phyloP scores from a whole-genome alignment of 1,140 invertebrate species.

The Gonatopus flavifemur region DNA sequence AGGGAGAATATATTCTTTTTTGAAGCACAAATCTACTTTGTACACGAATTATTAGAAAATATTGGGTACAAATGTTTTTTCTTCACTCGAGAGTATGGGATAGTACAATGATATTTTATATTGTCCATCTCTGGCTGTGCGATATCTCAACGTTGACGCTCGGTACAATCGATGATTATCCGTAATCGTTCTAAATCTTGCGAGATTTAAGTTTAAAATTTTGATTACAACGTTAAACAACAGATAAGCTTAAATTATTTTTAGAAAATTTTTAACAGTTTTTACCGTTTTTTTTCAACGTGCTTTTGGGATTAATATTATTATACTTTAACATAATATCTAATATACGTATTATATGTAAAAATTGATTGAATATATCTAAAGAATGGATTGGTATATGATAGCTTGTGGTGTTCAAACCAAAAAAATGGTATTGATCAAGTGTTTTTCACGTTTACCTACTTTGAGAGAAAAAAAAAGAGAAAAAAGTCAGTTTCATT shows the following conservation, averaged over 20 bases:
- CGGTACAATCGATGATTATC: neutral
- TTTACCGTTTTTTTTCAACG: slow-evolving; percentile 22
- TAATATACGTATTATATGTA: slow-evolving; percentile 30
- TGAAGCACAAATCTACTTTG: no score
- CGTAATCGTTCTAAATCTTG: slow-evolving; percentile 14
- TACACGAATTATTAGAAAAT: no score
- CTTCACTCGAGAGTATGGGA: slow-evolving; percentile 5
- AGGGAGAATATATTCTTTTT: no score
- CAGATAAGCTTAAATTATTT: slow-evolving; percentile 30
- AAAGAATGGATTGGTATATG: slow-evolving; percentile 12
- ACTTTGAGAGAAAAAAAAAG: slow-evolving; percentile 12
- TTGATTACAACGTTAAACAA: slow-evolving; percentile 11
- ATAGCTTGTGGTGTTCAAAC: slow-evolving; percentile 18
- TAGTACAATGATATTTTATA: slow-evolving; percentile 2
- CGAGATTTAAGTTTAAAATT: slow-evolving; percentile 2
- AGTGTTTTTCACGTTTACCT: slow-evolving; percentile 16
- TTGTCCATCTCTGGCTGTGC: slow-evolving; percentile 5
- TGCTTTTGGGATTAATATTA: slow-evolving; percentile 27
- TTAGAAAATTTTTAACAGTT: slow-evolving; percentile 28
- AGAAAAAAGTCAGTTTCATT: neutral
- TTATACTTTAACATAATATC: no score
- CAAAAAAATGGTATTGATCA: slow-evolving; percentile 17
- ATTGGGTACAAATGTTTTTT: slow-evolving; percentile 5
- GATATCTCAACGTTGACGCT: no score
- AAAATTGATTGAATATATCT: slow-evolving; percentile 23